These are phyloP conservation scores for Platyrinchus mystaceus DNA, from an alignment of 2,797 vertebrate genomes.

Conservation along the genomic window DNA sequence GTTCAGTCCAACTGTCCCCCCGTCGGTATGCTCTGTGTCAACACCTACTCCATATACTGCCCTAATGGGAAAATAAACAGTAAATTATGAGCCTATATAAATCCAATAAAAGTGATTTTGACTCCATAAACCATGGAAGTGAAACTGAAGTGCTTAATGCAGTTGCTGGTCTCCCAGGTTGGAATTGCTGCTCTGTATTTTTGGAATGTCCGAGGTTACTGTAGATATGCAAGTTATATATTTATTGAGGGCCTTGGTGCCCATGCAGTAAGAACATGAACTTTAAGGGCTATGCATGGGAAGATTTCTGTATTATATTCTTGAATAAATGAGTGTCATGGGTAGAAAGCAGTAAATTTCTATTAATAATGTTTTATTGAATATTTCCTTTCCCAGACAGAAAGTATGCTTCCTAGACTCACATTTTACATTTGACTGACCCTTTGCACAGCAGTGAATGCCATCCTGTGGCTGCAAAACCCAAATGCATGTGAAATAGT, in stretches of 20 bases:
- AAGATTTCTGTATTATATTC: neutral
- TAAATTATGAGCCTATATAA: slow-evolving; percentile 21
- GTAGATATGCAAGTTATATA: neutral
- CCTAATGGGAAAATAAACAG: slow-evolving; percentile 26
- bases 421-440: neutral
- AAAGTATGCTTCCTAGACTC: neutral
- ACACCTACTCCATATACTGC: neutral
- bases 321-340: neutral
- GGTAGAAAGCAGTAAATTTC: neutral
- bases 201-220: neutral
- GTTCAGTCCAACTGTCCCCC: neutral
- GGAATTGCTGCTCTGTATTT: neutral
- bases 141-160: neutral
- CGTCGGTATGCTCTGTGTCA: neutral
- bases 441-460: slow-evolving; percentile 39
- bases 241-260: neutral
- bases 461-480: slow-evolving; percentile 54
- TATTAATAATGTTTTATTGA: neutral
- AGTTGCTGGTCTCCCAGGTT: neutral
- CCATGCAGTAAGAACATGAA: neutral
- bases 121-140: neutral
- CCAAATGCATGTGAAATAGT: neutral
- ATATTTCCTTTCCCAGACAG: neutral
- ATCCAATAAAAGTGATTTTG: neutral
- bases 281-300: neutral